Conservation (phyloP, 2,888 invertebrate genomes). For the Petrophora chlorosata region DNA sequence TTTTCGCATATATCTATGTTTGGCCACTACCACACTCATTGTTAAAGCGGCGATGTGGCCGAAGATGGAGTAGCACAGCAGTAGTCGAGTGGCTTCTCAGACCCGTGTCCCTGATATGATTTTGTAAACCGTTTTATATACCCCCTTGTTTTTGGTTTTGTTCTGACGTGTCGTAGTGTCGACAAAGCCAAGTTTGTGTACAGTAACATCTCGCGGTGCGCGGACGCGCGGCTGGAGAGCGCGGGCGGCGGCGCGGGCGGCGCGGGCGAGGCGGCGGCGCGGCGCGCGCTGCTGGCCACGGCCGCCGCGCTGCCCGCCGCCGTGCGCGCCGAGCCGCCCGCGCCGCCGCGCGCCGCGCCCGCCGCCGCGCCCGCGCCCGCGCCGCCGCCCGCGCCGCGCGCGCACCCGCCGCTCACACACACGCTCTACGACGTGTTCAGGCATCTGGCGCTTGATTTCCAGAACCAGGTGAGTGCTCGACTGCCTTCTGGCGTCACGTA, state of each 20-base stretch:
- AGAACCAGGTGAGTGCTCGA: constrained; percentile 56
- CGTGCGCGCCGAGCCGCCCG: constrained; percentile 48
- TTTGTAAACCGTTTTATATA: too few relatives aligned
- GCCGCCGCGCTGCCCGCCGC: constrained; percentile 80
- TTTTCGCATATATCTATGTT: too few relatives aligned
- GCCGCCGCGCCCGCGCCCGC: constrained; percentile 26
- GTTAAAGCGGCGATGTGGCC: too few relatives aligned
- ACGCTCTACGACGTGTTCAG: constrained; percentile 73
- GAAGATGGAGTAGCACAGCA: too few relatives aligned
- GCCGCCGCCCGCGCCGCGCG: constrained; percentile 40
- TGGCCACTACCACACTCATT: too few relatives aligned
- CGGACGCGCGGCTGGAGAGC: constrained; percentile 87
- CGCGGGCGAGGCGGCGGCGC: constrained; percentile 89
- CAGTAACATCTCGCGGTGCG: constrained; percentile 70
- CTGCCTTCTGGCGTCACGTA: neutral
- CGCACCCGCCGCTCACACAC: constrained; percentile 67
- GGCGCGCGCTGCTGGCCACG: constrained; percentile 87
- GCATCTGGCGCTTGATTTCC: constrained; percentile 81
- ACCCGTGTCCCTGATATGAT: too few relatives aligned
- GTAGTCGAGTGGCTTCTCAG: too few relatives aligned
- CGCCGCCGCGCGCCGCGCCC: constrained; percentile 43
- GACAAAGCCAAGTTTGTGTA: constrained; percentile 2
- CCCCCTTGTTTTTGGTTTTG: too few relatives aligned
- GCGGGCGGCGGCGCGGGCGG: constrained; percentile 92
- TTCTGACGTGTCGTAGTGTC: too few relatives aligned